Base-by-base conservation (phyloP, 1,140 invertebrate genomes). In the Reticulitermes speratus region DNA sequence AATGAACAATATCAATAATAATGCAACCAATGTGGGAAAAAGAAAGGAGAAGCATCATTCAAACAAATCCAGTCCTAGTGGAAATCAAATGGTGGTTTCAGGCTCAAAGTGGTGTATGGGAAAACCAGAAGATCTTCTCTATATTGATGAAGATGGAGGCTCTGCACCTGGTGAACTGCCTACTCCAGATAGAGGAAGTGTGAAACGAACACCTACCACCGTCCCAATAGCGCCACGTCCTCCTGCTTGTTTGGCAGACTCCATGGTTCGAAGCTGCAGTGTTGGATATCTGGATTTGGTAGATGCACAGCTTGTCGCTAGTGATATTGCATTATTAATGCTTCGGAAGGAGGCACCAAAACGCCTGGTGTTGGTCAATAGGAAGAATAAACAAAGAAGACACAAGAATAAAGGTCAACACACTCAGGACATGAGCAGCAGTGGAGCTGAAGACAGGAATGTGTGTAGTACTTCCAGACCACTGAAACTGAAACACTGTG, bases 281-380 rank as follows among this genome's bases (percentile, higher is more conserved):
- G 96, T 97, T 3, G 96, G 96, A 1, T 97, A 97, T 88, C 91
- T 97, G 86, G 96, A 97, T 88, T 92, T 96, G 81, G 95, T 97
- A 0, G 96, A 96, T 88, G 93, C 94, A 0, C 94, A 94, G 87
- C 92, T 95, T 87, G 93, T 95, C 7, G 94, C 95, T 23, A 95
- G 94, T 38, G 95, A 95, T 87, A 94, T 95, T n/a, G 94, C 95
- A 5, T 86, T 96, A 23, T 92, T 93, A 2, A 94, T 95, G 88
- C 89, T 96, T 19, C 92, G 95, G 3, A 95, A 95, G 87, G 95
- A 96, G 86, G 94, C 94, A 2, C 95, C 95, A 0, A 96, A 96
- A 84, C 92, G 96, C 21, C 90, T 97, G 2, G 93, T 96, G 14
- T 90, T 96, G 48, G 95, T 96, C 2, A 95, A 95, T 88, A 92